Evolutionary conservation across 2,113 vertebrate genomes (phyloP), one percentile per base, ranked within the genome.

Genomic region (Rhea americana): DNA sequence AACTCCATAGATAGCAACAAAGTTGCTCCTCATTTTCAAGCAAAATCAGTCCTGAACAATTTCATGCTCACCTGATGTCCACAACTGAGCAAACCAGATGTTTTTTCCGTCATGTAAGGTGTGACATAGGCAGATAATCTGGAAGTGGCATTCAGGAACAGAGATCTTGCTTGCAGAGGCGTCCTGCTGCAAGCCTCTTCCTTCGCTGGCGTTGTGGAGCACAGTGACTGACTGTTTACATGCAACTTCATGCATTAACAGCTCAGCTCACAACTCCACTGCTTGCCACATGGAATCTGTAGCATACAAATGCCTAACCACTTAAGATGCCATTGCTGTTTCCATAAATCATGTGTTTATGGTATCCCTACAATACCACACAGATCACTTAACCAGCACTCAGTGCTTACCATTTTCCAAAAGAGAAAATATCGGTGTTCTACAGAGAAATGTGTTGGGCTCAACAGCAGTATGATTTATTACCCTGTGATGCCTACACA

Each of bases 241-340:
- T 18, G 5, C 39, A 84, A 74, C 76, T 84, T 91, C 78, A 43
- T 43, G 8, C 56, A 71, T 30, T 61, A 37, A 74, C 85, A 32
- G 70, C 83, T 47, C 55, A 94, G 71, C 68, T 93, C 70, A 7
- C 51, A 86, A 90, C 63, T 78, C 85, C 92, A 78, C 94, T 86
- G 90, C 93, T 37, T 43, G 35, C 65, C 92, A 68, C 50, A 83
- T 93, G 92, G 9, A 35, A 50, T 41, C 10, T 63, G 41, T 41
- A 74, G 76, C 21, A 87, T 6, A 47, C 37, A 55, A 83, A 86
- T 81, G 35, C 70, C 80, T 67, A 94, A 48, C 32, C 39, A 39
- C 56, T 68, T 28, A 2, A 77, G 85, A 73, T 86, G 76, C 78
- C 55, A 43, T 37, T 82, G 50, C 48, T 89, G 87, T 87, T 78